These are phyloP conservation scores for Cirrhinus mrigala DNA, from an alignment of 2,797 vertebrate genomes.

Conservation along the genomic window DNA sequence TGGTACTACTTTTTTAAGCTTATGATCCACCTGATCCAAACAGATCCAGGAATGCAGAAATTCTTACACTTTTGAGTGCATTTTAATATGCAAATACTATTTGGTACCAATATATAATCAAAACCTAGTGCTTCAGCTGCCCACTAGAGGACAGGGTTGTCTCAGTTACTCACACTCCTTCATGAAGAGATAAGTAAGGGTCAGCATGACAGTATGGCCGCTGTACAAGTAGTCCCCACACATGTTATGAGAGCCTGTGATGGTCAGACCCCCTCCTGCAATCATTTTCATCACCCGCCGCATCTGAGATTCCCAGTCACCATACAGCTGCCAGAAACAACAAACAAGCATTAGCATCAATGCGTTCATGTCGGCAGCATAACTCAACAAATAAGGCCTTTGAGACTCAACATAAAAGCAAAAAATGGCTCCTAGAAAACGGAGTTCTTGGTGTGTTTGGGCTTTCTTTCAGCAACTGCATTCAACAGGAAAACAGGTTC, in stretches of 20 bases:
- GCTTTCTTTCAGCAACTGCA: not conserved
- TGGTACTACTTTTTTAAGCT: not conserved
- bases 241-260: slow-evolving; percentile 89
- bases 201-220: slow-evolving; percentile 89
- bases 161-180: slow-evolving; percentile 84
- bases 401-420: slow-evolving; percentile 17
- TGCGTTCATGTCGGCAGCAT: not conserved
- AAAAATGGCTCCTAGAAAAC: not conserved
- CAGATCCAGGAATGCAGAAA: not conserved
- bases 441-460: not conserved
- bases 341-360: not conserved
- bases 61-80: too few species aligned
- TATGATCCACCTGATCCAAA: not conserved
- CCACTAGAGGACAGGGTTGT: slow-evolving; percentile 16
- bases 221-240: slow-evolving; percentile 92
- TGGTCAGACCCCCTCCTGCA: slow-evolving; percentile 87
- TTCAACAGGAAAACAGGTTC: slow-evolving; percentile 44
- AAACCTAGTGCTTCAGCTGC: not conserved
- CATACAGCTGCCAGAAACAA: slow-evolving; percentile 78
- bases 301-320: slow-evolving; percentile 86
- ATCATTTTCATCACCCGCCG: slow-evolving; percentile 87
- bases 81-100: not conserved
- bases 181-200: slow-evolving; percentile 88
- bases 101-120: not conserved
- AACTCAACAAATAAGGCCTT: not conserved